Base-by-base conservation (phyloP, 2,797 vertebrate genomes). In the Alosa sapidissima region DNA sequence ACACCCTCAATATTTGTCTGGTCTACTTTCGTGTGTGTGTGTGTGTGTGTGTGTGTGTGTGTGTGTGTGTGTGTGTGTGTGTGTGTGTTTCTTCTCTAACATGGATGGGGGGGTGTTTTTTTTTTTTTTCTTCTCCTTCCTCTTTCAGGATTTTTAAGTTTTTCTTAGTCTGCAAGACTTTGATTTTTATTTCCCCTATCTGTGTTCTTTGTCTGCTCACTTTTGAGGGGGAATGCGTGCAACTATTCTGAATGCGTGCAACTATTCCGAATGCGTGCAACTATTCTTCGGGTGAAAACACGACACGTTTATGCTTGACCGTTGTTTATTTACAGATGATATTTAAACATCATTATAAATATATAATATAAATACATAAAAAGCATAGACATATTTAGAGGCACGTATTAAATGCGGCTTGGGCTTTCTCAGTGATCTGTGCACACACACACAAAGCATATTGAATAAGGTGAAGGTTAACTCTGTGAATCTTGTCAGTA, bases 281-380 rank as follows among this genome's bases (percentile, higher is more conserved):
- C 86, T 90, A 90, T 88, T 88, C 83, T 90, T 92, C 89, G 91
- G 89, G 85, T 92, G 91, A 85, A 54, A 47, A 78, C 41, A 45
- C 16, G 7, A 78, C 72, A 78, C 41, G 72, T 78, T 47, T 88
- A 83, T 91, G 88, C 90, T 88, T 90, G 85, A 58, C 85, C 86
- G 87, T 90, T 91, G 91, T 86, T 92, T 89, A 91, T 90, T 92
- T 92, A 91, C 88, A 91, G 89, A 90, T 92, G 88, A 85, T 86
- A 91, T 93, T 93, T 91, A 94, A 87, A 92, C 89, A 85, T 91
- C 83, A 78, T 78, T 78, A 90, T 82, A 87, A 84, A 89, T 93
- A 83, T 87, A 78, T 78, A 78, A 78, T 78, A 78, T 78, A 78
- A 78, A 78, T 45, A 45, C 36, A 47, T 45, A 72, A 72, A 84